Evolutionary conservation across 2,888 invertebrate species (phyloP).

Genomic region (Parelbella ahira): DNA sequence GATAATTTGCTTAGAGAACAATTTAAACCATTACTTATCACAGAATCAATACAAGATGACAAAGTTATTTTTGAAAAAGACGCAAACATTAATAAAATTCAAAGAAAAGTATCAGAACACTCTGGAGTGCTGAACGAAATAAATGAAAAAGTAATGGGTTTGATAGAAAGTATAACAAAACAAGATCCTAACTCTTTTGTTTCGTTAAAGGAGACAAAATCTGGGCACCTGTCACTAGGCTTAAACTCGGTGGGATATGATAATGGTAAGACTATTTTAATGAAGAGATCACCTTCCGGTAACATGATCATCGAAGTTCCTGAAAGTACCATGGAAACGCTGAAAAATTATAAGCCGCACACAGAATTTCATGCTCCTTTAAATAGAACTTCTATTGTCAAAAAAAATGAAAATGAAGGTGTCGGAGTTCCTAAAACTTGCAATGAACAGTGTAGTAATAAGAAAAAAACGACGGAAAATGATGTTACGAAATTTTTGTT

Average conservation of each 20-base stretch:
- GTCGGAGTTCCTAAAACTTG: neutral
- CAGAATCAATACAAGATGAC: slow-evolving; percentile 8
- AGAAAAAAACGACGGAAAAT: neutral
- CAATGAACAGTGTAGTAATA: slow-evolving; percentile 4
- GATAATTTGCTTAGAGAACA: slow-evolving; percentile 12
- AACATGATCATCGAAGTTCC: slow-evolving; percentile 30
- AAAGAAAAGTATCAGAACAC: no score
- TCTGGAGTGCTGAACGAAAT: no score
- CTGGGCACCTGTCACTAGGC: slow-evolving; percentile 37
- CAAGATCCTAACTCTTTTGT: slow-evolving; percentile 34
- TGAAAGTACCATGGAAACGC: slow-evolving; percentile 16
- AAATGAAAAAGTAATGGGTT: slow-evolving; percentile 41
- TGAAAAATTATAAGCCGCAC: neutral
- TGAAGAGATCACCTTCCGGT: slow-evolving; percentile 22
- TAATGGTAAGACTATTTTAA: slow-evolving; percentile 15
- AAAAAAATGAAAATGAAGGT: no score
- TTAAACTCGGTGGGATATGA: slow-evolving; percentile 30
- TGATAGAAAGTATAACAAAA: no score
- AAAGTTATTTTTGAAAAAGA: no score
- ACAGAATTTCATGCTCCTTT: no score
- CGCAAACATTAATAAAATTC: no score
- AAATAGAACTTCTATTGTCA: no score
- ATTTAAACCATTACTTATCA: slow-evolving; percentile 4
- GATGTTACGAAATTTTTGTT: neutral
- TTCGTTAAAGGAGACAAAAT: slow-evolving; percentile 36